Evolutionary conservation across 1,140 invertebrate genomes (phyloP).

Genomic region (Aphis gossypii): DNA sequence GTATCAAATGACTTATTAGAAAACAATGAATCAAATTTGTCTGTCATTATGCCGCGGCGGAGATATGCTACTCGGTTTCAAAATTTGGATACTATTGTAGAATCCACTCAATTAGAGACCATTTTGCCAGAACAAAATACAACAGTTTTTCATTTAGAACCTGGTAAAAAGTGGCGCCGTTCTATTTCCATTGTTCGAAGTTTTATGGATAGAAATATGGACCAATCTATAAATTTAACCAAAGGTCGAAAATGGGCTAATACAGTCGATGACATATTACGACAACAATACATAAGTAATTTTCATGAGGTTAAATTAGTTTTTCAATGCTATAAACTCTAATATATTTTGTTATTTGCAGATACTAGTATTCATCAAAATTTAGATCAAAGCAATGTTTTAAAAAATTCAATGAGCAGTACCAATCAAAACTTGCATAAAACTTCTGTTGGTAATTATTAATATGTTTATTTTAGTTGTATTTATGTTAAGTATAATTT

Average conservation of each 20-base stretch:
- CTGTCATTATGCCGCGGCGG: not conserved
- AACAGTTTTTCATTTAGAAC: constrained; percentile 30
- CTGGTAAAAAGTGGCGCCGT: constrained; percentile 46
- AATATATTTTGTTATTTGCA: not conserved
- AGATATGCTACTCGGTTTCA: constrained; percentile 39
- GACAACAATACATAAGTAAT: constrained; percentile 38
- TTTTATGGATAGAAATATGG: not conserved
- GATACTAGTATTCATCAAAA: constrained; percentile 36
- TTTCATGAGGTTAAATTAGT: not conserved
- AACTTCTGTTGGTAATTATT: constrained; percentile 15
- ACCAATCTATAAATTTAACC: not conserved
- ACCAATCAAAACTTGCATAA: not conserved
- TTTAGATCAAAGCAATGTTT: constrained; percentile 30
- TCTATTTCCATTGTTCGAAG: constrained; percentile 27
- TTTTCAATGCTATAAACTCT: not conserved
- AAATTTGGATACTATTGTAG: not conserved
- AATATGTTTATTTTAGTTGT: not conserved
- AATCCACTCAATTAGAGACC: not conserved
- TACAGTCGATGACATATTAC: constrained; percentile 46
- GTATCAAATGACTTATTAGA: not conserved
- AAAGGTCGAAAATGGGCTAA: constrained; percentile 47
- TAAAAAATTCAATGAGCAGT: constrained; percentile 3
- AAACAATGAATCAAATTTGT: not conserved
- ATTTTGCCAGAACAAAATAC: not conserved
- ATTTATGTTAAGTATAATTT: not conserved